Evolutionary conservation across 2,113 vertebrate genomes (phyloP), one percentile per base, ranked within the genome.

Genomic region (Tyto alba): DNA sequence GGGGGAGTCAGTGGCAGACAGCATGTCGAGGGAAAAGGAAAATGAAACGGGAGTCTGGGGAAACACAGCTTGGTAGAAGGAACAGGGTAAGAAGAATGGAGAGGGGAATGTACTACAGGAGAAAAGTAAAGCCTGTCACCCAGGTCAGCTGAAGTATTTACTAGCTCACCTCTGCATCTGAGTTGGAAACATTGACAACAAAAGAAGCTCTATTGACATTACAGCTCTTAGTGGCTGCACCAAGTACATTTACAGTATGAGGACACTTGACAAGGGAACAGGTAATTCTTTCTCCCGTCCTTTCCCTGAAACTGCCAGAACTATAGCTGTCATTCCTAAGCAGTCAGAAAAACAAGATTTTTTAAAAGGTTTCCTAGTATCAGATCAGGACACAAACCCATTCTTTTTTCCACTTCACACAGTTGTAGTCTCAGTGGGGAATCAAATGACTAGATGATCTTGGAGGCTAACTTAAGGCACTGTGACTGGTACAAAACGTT

Each of bases 1-100:
- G 5, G 14, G 6, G 20, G 13, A 47, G 57, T 52, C 66, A 66
- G 41, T 2, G 8, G 55, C 67, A 88, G 62, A 40, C 26, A 56
- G 43, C 9, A 9, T 4, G 11, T 25, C 0, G 0, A 53, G 34
- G 32, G 53, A 52, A 85, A 82, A 68, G 10, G 7, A 40, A 59
- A 74, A 89, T 56, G 8, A 40, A 73, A 18, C 3, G 1, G 32
- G 38, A 74, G 29, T 6, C 32, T 36, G 16, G 15, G 25, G 7
- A 89, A 29, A 57, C 13, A 32, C 17, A 34, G 36, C 34, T 25
- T 21, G 10, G 34, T 17, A 30, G 3, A 52, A 25, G 9, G 20
- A 89, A 55, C 3, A 45, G 73, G 27, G 32, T 13, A n/a, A 56
- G 45, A 62, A 45, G 32, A 66, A 66, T 4, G 5, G 8, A 77